Percentiles rank a stretch among this genome's conserved stretches.
Evolutionary conservation across 2,888 invertebrate species (phyloP).

Genomic region (Xanthorhoe spadicearia): DNA sequence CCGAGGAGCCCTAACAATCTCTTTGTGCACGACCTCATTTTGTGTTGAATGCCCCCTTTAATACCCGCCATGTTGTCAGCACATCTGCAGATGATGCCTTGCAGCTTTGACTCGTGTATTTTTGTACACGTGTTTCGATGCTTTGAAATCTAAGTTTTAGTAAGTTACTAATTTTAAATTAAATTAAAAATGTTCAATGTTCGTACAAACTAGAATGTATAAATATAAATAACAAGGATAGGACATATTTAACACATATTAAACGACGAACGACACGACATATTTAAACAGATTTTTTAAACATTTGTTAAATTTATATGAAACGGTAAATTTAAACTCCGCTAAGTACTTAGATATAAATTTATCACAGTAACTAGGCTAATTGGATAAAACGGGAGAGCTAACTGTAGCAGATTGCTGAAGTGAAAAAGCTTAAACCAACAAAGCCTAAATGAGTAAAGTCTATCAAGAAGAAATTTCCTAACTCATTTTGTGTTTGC

Average conservation of each 20-base stretch:
- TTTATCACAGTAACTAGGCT: slow-evolving; percentile 40
- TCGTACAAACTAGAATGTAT: too few relatives aligned
- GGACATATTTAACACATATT: too few relatives aligned
- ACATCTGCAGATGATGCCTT: slow-evolving; percentile 54
- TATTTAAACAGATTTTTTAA: not conserved
- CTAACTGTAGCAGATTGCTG: slow-evolving; percentile 47
- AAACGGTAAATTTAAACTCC: slow-evolving; percentile 2
- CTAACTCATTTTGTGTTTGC: slow-evolving; percentile 41
- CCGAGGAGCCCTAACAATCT: slow-evolving; percentile 71
- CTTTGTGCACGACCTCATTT: slow-evolving; percentile 76
- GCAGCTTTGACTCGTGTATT: slow-evolving; percentile 37
- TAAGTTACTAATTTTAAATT: too few relatives aligned
- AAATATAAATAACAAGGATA: too few relatives aligned
- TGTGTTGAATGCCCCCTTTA: slow-evolving; percentile 64
- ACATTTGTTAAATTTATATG: not conserved
- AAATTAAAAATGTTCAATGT: too few relatives aligned
- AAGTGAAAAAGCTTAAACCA: slow-evolving; percentile 27
- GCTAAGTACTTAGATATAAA: slow-evolving; percentile 14
- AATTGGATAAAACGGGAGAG: slow-evolving; percentile 48
- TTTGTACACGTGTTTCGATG: slow-evolving; percentile 20
- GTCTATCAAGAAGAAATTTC: slow-evolving; percentile 44
- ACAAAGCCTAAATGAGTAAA: slow-evolving; percentile 46
- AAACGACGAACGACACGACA: not conserved
- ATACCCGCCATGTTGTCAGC: slow-evolving; percentile 59
- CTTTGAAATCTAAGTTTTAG: not conserved